Conservation (phyloP, 2,888 invertebrate genomes). For the Strigamia crassipes region DNA sequence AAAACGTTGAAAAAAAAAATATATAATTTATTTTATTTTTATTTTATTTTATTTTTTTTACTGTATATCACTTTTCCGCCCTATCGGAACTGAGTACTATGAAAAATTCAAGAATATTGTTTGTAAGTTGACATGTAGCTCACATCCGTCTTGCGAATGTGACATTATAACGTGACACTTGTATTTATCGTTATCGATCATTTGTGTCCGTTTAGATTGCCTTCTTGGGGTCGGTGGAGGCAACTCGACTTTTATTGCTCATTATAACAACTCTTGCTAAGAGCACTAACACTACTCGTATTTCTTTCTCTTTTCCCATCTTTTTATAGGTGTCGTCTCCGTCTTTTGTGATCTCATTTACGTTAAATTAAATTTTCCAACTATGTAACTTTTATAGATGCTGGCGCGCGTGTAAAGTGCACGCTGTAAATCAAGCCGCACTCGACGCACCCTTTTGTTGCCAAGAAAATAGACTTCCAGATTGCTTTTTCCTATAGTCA, state of each 20-base stretch:
- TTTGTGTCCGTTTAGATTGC: constrained; percentile 8
- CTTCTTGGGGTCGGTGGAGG: constrained; percentile 12
- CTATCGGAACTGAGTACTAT: background rate
- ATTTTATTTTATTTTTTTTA: too few species aligned
- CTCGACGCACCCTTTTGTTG: constrained; percentile 42
- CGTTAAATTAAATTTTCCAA: constrained; percentile 42
- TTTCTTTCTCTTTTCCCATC: constrained; percentile 37
- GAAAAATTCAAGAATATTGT: constrained; percentile 32
- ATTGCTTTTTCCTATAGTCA: constrained; percentile 27
- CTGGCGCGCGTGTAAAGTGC: constrained; percentile 40
- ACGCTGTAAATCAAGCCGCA: constrained; percentile 34
- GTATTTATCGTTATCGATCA: constrained; percentile 42
- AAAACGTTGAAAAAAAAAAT: too few species aligned
- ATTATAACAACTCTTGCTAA: background rate
- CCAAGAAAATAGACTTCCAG: constrained; percentile 16
- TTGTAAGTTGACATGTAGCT: constrained; percentile 15
- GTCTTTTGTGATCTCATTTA: constrained; percentile 29
- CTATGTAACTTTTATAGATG: constrained; percentile 37
- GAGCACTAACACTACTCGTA: constrained; percentile 18
- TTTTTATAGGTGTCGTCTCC: constrained; percentile 33
- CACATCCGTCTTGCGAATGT: constrained; percentile 32
- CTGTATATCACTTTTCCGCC: background rate
- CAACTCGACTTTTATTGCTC: constrained; percentile 27
- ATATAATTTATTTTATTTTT: too few species aligned
- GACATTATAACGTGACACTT: constrained; percentile 27